These are phyloP conservation scores for Orycteropus afer DNA, from an alignment of 2,113 vertebrate species.

Conservation along the genomic window DNA sequence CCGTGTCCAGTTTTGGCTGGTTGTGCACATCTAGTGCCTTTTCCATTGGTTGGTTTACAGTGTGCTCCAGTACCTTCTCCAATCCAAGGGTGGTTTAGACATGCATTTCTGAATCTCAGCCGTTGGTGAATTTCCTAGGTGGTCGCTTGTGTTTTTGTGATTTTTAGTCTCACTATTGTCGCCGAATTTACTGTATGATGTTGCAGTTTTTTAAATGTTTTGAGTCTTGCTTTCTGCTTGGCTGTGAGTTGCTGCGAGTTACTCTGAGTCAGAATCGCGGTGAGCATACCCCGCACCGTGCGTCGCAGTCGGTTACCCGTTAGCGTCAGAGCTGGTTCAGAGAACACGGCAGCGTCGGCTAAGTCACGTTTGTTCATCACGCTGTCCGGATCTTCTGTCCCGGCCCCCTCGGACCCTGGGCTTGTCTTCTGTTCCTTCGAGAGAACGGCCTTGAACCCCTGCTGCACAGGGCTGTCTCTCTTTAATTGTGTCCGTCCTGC, in stretches of 20 bases:
- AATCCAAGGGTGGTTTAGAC: not conserved
- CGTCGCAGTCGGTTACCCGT: too few species aligned
- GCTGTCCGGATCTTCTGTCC: not conserved
- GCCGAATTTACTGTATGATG: not conserved
- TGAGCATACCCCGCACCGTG: too few species aligned
- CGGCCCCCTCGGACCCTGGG: rapidly evolving
- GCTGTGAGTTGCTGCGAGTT: too few species aligned
- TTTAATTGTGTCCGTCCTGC: not conserved
- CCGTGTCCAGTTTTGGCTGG: too few species aligned
- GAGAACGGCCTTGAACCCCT: too few species aligned
- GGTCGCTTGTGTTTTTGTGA: not conserved
- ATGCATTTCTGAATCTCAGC: not conserved
- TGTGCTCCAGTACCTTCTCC: not conserved
- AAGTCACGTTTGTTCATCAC: rapidly evolving
- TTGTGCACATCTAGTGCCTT: not conserved
- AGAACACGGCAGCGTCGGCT: rapidly evolving
- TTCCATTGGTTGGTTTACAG: not conserved
- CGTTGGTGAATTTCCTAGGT: not conserved
- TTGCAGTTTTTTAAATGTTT: not conserved
- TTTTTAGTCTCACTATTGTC: not conserved
- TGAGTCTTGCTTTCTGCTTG: not conserved
- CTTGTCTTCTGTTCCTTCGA: not conserved
- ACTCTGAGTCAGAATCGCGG: too few species aligned
- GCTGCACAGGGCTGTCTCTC: too few species aligned
- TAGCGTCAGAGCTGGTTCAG: too few species aligned